Evolutionary conservation across 2,888 invertebrate genomes (phyloP).

Genomic region (Petrolisthes manimaculis): DNA sequence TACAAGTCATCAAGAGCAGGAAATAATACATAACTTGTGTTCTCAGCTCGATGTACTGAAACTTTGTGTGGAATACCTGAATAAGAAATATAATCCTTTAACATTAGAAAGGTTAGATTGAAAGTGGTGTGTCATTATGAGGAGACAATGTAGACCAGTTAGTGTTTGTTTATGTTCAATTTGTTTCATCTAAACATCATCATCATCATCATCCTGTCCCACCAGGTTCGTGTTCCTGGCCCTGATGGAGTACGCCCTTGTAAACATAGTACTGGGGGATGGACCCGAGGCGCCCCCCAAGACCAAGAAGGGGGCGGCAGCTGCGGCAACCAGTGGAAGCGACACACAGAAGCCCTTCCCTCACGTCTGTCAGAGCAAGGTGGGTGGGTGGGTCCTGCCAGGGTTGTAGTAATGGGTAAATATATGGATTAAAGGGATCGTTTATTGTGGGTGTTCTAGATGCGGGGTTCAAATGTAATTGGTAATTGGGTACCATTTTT

Average conservation of each 20-base stretch:
- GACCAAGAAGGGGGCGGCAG: constrained; percentile 74
- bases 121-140: too few species aligned
- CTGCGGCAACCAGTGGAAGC: constrained; percentile 67
- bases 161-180: too few species aligned
- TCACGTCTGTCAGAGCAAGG: neutral
- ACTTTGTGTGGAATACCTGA: too few species aligned
- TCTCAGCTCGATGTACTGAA: too few species aligned
- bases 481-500: neutral
- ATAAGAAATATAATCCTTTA: too few species aligned
- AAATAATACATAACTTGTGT: too few species aligned
- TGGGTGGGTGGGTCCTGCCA: neutral
- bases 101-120: too few species aligned
- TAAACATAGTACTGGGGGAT: constrained; percentile 86
- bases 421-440: neutral
- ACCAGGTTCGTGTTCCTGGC: constrained; percentile 91
- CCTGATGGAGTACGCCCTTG: constrained; percentile 91
- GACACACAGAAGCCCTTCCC: constrained; percentile 10
- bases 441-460: neutral
- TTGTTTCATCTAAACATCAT: too few species aligned
- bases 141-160: too few species aligned
- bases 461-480: neutral
- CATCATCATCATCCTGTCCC: neutral
- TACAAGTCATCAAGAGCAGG: too few species aligned
- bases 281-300: constrained; percentile 71
- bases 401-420: neutral